phyloP scores from a whole-genome alignment of 2,113 vertebrate genomes.

The Ophiodon elongatus region DNA sequence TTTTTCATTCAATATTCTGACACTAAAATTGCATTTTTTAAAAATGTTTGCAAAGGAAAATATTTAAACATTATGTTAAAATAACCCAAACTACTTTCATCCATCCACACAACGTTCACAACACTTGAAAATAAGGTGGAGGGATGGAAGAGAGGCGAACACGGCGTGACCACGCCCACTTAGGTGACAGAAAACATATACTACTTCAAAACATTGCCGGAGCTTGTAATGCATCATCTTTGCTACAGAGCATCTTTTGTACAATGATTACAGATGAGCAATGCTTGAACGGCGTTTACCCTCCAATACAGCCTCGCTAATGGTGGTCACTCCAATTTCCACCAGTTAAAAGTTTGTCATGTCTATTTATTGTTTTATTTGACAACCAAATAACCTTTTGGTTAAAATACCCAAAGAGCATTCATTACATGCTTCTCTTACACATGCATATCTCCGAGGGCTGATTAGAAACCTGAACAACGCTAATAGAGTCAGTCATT shows the following conservation, averaged over 20 bases:
- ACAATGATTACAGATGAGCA: background rate
- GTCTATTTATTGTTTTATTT: slow-evolving; percentile 23
- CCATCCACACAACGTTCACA: too few relatives aligned
- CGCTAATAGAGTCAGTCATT: slow-evolving; percentile 70
- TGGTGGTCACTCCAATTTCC: slow-evolving; percentile 43
- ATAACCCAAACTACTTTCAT: too few relatives aligned
- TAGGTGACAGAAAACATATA: too few relatives aligned
- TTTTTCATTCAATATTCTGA: too few relatives aligned
- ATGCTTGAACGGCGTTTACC: background rate
- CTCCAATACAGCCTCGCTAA: background rate
- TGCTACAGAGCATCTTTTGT: background rate
- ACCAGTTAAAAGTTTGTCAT: slow-evolving; percentile 33
- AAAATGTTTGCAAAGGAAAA: too few relatives aligned
- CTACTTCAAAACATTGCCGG: background rate
- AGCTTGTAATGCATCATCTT: background rate
- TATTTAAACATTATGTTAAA: too few relatives aligned
- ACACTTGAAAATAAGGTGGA: too few relatives aligned
- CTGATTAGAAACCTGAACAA: slow-evolving; percentile 72
- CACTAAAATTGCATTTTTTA: too few relatives aligned
- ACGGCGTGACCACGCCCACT: too few relatives aligned
- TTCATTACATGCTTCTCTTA: slow-evolving; percentile 34
- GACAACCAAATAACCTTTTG: slow-evolving; percentile 60
- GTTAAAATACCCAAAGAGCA: slow-evolving; percentile 38
- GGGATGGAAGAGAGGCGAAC: too few relatives aligned
- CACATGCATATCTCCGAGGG: slow-evolving; percentile 57